phyloP scores from a whole-genome alignment of 2,888 invertebrate genomes.

The Drosophila formosana region DNA sequence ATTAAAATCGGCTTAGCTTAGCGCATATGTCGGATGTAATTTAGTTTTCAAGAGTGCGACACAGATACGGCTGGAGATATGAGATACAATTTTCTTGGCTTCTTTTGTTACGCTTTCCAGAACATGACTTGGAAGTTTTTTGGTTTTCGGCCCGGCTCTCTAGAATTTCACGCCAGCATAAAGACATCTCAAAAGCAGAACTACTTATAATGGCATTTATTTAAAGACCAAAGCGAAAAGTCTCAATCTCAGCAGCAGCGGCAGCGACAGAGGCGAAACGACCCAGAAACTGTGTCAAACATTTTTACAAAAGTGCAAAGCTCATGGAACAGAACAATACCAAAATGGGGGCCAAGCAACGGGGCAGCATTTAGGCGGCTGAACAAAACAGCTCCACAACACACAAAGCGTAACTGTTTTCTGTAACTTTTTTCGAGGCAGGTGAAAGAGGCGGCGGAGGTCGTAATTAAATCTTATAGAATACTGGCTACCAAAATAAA shows the following conservation, averaged over 20 bases:
- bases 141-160: slow-evolving; percentile 63
- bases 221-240: slow-evolving; percentile 66
- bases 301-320: slow-evolving; percentile 73
- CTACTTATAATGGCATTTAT: slow-evolving; percentile 68
- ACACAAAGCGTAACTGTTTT: slow-evolving; percentile 75
- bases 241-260: slow-evolving; percentile 51
- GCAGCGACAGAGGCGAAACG: slow-evolving; percentile 36
- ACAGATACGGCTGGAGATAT: slow-evolving; percentile 22
- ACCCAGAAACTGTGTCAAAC: slow-evolving; percentile 76
- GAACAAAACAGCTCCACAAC: slow-evolving; percentile 37
- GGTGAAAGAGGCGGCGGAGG: slow-evolving; percentile 40
- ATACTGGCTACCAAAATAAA: slow-evolving; percentile 47
- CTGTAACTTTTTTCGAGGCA: slow-evolving; percentile 23
- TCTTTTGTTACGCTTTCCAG: slow-evolving; percentile 76
- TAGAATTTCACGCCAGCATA: slow-evolving; percentile 57
- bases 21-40: slow-evolving; percentile 58
- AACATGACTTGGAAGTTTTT: slow-evolving; percentile 66
- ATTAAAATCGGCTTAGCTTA: slow-evolving; percentile 63
- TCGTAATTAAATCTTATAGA: slow-evolving; percentile 74
- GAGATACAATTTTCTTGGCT: slow-evolving; percentile 54
- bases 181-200: slow-evolving; percentile 52
- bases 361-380: slow-evolving; percentile 64
- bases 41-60: slow-evolving; percentile 28
- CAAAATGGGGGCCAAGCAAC: slow-evolving; percentile 70
- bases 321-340: slow-evolving; percentile 72